A percentile compares a stretch with the other conserved stretches of the same genome.
Conservation (phyloP, 2,888 invertebrate genomes). For the Colletes collaris region DNA sequence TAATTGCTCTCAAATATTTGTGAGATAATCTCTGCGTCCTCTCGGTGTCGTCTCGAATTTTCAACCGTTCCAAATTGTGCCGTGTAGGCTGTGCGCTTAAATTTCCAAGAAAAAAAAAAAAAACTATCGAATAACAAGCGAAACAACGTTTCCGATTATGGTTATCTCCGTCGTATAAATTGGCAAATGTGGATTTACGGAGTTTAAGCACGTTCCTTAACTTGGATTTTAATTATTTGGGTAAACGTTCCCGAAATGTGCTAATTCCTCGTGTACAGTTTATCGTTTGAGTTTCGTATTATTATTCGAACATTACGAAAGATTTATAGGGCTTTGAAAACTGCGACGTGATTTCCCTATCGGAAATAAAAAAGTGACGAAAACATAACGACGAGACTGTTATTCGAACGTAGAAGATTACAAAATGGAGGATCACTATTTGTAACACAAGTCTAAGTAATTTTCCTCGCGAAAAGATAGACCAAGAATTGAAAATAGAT, state of each 20-base stretch:
- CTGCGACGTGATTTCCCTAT: conserved; percentile 7
- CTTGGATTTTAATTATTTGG: conserved; percentile 23
- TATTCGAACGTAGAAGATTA: no score
- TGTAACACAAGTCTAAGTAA: no score
- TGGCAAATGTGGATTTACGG: not conserved
- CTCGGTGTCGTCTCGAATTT: conserved; percentile 61
- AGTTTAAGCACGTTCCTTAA: conserved; percentile 6
- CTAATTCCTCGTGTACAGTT: conserved; percentile 36
- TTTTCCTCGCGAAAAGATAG: no score
- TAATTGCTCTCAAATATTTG: conserved; percentile 82
- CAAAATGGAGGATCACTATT: no score
- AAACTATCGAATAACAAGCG: conserved; percentile 16
- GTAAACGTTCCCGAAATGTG: conserved; percentile 6
- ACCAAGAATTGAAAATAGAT: no score
- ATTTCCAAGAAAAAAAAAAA: not conserved
- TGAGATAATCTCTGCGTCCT: conserved; percentile 75
- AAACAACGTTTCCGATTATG: not conserved
- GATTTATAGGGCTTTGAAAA: conserved; percentile 34
- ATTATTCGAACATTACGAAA: conserved; percentile 4
- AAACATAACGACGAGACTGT: no score
- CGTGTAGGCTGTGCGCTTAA: no score
- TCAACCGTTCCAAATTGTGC: conserved; percentile 50
- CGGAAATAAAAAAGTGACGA: no score
- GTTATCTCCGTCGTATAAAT: not conserved
- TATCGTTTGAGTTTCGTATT: conserved; percentile 25